Conservation (phyloP, 2,113 vertebrate genomes). For the Suricata suricatta region DNA sequence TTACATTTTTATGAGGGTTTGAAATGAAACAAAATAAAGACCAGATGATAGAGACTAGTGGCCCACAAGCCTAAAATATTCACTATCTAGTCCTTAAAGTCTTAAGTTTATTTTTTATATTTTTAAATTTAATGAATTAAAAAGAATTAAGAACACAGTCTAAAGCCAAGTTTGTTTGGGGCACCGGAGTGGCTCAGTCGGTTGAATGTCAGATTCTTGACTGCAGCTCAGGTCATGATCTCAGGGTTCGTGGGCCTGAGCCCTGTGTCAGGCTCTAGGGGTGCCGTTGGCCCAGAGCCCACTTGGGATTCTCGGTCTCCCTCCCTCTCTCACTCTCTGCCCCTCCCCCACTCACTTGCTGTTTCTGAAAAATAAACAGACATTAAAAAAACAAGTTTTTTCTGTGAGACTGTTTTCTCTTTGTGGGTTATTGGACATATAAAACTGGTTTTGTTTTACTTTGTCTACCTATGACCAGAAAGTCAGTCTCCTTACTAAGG, state of each 20-base stretch:
- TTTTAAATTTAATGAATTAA: not conserved
- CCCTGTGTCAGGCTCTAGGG: not conserved
- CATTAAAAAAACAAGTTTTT: not conserved
- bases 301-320: no score
- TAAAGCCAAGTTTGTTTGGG: not conserved
- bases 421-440: not conserved
- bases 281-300: no score
- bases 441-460: not conserved
- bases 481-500: not conserved
- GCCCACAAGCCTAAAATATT: not conserved
- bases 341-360: no score
- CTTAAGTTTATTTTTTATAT: not conserved
- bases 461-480: not conserved
- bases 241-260: no score
- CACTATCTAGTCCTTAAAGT: not conserved
- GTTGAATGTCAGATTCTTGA: no score
- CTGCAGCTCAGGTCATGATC: no score
- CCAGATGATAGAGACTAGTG: not conserved
- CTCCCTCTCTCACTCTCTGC: no score
- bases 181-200: no score
- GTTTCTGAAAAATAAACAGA: no score
- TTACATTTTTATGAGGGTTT: not conserved
- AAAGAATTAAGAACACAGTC: not conserved
- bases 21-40: not conserved
- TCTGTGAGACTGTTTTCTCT: not conserved